A percentile compares a stretch with the other conserved stretches of the same genome.
Evolutionary conservation across 2,797 vertebrate species (phyloP).

Genomic region (Mormyrus proboscirostris): DNA sequence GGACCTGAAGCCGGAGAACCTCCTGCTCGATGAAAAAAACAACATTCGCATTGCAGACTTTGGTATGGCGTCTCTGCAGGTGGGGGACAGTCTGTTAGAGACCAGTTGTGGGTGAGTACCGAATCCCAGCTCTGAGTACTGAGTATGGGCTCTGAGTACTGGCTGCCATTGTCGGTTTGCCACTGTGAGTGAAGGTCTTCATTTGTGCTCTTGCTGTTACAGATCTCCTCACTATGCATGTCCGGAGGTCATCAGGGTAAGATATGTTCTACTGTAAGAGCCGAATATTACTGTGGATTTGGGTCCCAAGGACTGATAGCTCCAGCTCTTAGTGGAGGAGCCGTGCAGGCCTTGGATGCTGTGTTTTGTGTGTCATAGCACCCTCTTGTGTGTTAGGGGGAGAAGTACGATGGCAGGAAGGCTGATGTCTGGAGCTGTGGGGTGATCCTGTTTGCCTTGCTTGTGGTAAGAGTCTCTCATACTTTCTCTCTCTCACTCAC

Average conservation of each 20-base stretch:
- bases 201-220: constrained; percentile 22
- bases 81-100: constrained; percentile 83
- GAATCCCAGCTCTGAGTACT: constrained; percentile 9
- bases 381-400: constrained; percentile 59
- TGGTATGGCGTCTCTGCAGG: constrained; percentile 86
- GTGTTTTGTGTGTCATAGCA: constrained; percentile 16
- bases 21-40: constrained; percentile 85
- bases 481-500: neutral
- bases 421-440: constrained; percentile 92
- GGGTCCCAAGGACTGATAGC: neutral
- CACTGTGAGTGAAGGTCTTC: neutral
- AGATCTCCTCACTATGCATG: constrained; percentile 98
- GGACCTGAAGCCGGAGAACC: constrained; percentile 86
- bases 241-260: constrained; percentile 94
- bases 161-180: neutral
- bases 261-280: constrained; percentile 35
- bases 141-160: neutral
- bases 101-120: constrained; percentile 71
- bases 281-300: neutral
- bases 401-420: constrained; percentile 82
- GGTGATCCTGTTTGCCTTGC: constrained; percentile 85
- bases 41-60: constrained; percentile 89
- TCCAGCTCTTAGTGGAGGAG: neutral
- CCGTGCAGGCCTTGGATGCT: neutral
- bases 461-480: constrained; percentile 68